These are phyloP conservation scores for Trisateles emortualis DNA, from an alignment of 2,888 invertebrate species.

Conservation along the genomic window DNA sequence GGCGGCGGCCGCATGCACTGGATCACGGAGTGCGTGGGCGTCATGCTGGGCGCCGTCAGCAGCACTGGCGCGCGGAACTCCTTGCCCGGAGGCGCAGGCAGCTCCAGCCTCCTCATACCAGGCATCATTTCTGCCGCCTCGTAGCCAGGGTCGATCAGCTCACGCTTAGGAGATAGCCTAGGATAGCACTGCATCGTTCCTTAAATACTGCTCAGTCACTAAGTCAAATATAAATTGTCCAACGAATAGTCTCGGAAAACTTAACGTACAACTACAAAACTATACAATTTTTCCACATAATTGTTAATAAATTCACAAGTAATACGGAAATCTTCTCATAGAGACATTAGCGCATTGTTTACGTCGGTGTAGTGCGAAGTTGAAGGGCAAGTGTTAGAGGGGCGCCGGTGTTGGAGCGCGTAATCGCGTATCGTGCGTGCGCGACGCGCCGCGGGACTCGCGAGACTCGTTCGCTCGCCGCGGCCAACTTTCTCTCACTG, in stretches of 20 bases:
- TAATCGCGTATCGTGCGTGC: conserved; percentile 74
- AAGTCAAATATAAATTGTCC: conserved; percentile 37
- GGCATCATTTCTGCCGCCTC: conserved; percentile 74
- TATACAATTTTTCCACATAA: conserved; percentile 53
- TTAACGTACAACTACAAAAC: conserved; percentile 41
- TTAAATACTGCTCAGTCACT: conserved; percentile 57
- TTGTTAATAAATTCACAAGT: conserved; percentile 52
- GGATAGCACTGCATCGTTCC: conserved; percentile 82
- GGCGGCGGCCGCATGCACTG: conserved; percentile 85
- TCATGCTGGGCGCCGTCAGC: conserved; percentile 69
- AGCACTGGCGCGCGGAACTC: conserved; percentile 82
- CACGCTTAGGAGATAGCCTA: conserved; percentile 78
- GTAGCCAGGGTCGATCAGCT: conserved; percentile 72
- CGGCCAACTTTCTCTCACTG: conserved; percentile 87
- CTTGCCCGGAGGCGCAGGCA: conserved; percentile 82
- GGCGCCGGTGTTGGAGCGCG: conserved; percentile 63
- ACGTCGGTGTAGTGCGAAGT: conserved; percentile 56
- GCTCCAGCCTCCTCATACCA: conserved; percentile 72
- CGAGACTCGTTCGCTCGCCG: conserved; percentile 85
- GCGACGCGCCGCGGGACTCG: conserved; percentile 78
- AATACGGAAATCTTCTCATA: conserved; percentile 63
- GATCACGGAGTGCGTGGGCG: conserved; percentile 78
- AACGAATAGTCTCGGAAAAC: conserved; percentile 40
- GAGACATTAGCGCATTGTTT: conserved; percentile 68
- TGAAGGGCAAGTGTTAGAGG: conserved; percentile 60